Base-by-base conservation (phyloP, 2,113 vertebrate species). In the Mormyrus lacerda region DNA sequence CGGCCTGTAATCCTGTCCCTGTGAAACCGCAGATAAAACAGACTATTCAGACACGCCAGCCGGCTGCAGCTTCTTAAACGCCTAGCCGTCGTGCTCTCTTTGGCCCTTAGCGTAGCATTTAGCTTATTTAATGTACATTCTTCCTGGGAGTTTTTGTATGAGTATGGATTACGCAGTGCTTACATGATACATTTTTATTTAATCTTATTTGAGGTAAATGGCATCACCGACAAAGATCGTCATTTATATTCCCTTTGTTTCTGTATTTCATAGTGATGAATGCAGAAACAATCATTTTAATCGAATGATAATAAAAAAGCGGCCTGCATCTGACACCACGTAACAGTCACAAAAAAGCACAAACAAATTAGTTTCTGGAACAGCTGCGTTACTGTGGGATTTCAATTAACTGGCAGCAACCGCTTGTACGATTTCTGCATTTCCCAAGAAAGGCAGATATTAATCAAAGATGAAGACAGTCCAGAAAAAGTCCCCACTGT, bases 1-100 rank as follows among this genome's bases (percentile, higher is more conserved):
- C 61, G 13, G 31, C 31, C 89, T 89, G 58, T 90, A 79, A 89
- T 83, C 85, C 86, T n/a, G 2, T 90, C 61, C 88, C 87, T 69
- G 47, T 17, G 31, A 65, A 42, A 31, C 79, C 42, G 51, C 48
- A 48, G 84, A 91, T 90, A 84, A 90, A 73, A 85, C 48, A 76
- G 48, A 50, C 87, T 82, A 90, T 45, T 48, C 8, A 17, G 61
- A 35, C 89, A 53, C 50, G 42, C 11, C 4, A 39, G n/a, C 27
- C 48, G 47, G 61, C n/a, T n/a, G n/a, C 61, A 11, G n/a, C 27
- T 55, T 31, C 51, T 44, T 76, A 88, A 35, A 88, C 21, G n/a
- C 21, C 39, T 10, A 10, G 21, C 9, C 42, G 27, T 87, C 55
- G 2, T 13, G 86, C 9, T 3, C 27, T 53, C n/a, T 39, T 8